Percentiles rank a stretch among this genome's conserved stretches.
phyloP scores from a whole-genome alignment of 2,888 invertebrate genomes.

The Dicycla oo region DNA sequence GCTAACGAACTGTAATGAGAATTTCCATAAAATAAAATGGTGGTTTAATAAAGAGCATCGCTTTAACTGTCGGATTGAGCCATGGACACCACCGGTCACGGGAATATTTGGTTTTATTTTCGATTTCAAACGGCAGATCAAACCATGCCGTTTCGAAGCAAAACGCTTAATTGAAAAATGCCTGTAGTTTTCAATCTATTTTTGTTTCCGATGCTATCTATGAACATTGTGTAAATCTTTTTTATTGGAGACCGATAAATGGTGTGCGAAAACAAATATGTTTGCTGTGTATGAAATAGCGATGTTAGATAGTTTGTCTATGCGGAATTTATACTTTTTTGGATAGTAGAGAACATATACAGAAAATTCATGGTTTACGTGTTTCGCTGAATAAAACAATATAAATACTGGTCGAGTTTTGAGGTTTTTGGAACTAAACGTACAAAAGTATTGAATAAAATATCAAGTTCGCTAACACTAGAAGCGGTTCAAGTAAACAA shows the following conservation, averaged over 20 bases:
- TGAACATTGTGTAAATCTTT: conserved; percentile 61
- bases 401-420: not conserved
- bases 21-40: conserved; percentile 81
- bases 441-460: conserved; percentile 1
- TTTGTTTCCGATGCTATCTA: conserved; percentile 62
- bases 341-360: not conserved
- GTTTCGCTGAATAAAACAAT: conserved; percentile 4
- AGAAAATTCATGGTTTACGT: not conserved
- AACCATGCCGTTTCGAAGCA: conserved; percentile 56
- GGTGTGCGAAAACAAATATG: conserved; percentile 56
- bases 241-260: conserved; percentile 62
- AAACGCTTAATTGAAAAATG: conserved; percentile 69
- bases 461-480: not conserved
- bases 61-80: conserved; percentile 73
- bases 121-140: conserved; percentile 55
- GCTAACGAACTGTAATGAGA: conserved; percentile 77
- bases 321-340: not conserved
- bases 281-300: conserved; percentile 38
- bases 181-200: conserved; percentile 63
- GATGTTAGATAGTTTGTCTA: conserved; percentile 25
- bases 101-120: conserved; percentile 78
- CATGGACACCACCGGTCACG: conserved; percentile 69
- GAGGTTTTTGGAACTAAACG: not conserved
- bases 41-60: conserved; percentile 72
- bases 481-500: conserved; percentile 10